Percentiles rank a stretch among this genome's conserved stretches.
Conservation (phyloP, 2,888 invertebrate genomes). For the Meloe dianella region DNA sequence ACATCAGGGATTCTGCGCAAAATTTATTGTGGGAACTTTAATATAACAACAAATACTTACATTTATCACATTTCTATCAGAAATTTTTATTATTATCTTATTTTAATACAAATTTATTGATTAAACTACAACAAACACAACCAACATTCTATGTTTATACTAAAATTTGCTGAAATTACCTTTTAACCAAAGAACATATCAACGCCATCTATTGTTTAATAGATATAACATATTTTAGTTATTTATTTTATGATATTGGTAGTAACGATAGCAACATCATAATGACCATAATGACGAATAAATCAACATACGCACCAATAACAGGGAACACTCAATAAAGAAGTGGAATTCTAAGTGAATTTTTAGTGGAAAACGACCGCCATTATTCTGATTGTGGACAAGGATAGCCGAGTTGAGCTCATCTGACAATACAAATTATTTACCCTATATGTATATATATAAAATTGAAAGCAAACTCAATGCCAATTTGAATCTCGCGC, state of each 20-base stretch:
- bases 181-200: not conserved
- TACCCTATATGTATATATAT: too few relatives aligned
- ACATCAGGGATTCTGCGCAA: slow-evolving; percentile 76
- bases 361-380: too few relatives aligned
- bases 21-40: slow-evolving; percentile 40
- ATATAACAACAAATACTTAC: slow-evolving; percentile 16
- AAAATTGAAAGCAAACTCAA: too few relatives aligned
- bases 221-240: not conserved
- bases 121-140: not conserved
- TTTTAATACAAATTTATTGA: too few relatives aligned
- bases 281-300: too few relatives aligned
- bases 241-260: not conserved
- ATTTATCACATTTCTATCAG: not conserved
- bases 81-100: too few relatives aligned
- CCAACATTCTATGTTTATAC: not conserved
- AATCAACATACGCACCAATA: not conserved
- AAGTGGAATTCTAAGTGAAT: too few relatives aligned
- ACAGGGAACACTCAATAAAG: too few relatives aligned
- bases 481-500: too few relatives aligned
- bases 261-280: not conserved
- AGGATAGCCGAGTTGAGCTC: too few relatives aligned
- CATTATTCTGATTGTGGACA: too few relatives aligned
- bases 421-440: too few relatives aligned
- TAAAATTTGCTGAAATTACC: not conserved
- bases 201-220: not conserved